phyloP scores from a whole-genome alignment of 2,888 invertebrate genomes.

The Dascillus cervinus region DNA sequence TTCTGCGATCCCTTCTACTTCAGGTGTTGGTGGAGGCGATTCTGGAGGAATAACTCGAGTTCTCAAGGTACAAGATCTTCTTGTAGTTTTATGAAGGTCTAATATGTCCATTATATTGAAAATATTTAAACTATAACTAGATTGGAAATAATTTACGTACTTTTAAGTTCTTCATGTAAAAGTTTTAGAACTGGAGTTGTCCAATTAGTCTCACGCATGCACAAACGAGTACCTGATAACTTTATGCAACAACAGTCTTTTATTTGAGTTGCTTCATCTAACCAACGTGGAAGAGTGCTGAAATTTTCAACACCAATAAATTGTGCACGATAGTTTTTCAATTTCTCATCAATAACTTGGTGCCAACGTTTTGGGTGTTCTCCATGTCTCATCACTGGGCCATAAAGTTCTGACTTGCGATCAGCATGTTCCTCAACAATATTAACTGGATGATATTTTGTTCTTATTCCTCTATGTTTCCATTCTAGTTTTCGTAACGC shows the following conservation, averaged over 20 bases:
- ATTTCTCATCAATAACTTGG: conserved; percentile 41
- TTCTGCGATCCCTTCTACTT: conserved; percentile 30
- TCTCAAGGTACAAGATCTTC: conserved; percentile 19
- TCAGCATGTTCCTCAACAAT: conserved; percentile 47
- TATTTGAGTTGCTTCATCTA: conserved; percentile 39
- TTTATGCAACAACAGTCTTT: conserved; percentile 42
- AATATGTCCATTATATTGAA: not conserved
- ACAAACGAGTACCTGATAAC: conserved; percentile 42
- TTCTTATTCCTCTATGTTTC: conserved; percentile 35
- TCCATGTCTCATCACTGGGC: conserved; percentile 56
- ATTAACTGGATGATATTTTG: conserved; percentile 41
- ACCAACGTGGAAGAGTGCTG: conserved; percentile 46
- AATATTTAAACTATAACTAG: not conserved
- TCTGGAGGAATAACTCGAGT: conserved; percentile 22
- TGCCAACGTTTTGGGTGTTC: conserved; percentile 57
- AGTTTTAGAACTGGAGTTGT: conserved; percentile 53
- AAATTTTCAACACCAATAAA: conserved; percentile 44
- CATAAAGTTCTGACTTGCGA: conserved; percentile 55
- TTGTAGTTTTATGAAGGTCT: not conserved
- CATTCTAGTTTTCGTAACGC: conserved; percentile 46
- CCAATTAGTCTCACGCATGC: conserved; percentile 58
- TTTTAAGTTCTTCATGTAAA: conserved; percentile 53
- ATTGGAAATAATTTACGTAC: too few species aligned
- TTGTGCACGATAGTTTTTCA: conserved; percentile 32
- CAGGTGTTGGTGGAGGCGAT: conserved; percentile 27